These are phyloP conservation scores for Icerya purchasi DNA, from an alignment of 2,888 invertebrate genomes.

Conservation along the genomic window DNA sequence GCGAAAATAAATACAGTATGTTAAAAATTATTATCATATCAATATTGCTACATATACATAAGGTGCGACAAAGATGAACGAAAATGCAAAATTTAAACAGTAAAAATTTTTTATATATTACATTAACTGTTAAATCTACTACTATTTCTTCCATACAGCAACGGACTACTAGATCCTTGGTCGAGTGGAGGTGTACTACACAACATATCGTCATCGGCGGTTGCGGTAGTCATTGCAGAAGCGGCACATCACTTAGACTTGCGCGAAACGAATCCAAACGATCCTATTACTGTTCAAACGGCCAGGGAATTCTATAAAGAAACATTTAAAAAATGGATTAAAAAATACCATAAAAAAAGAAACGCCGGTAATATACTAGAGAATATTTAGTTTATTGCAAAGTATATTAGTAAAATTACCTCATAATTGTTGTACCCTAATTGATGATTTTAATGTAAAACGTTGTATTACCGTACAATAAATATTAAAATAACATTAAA, in stretches of 20 bases:
- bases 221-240: constrained; percentile 52
- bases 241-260: constrained; percentile 74
- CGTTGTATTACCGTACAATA: too few relatives aligned
- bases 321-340: constrained; percentile 39
- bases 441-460: too few relatives aligned
- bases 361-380: too few relatives aligned
- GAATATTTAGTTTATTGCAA: too few relatives aligned
- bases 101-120: neutral
- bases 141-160: constrained; percentile 33
- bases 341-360: constrained; percentile 16
- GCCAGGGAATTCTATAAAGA: constrained; percentile 40
- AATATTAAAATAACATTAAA: too few relatives aligned
- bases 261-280: constrained; percentile 36
- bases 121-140: neutral
- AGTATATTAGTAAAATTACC: too few relatives aligned
- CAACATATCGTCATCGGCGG: constrained; percentile 39
- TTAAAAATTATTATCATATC: too few relatives aligned
- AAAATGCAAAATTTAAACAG: neutral
- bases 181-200: constrained; percentile 58
- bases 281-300: constrained; percentile 40
- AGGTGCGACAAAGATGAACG: too few relatives aligned
- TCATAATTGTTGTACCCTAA: too few relatives aligned
- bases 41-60: neutral
- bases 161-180: constrained; percentile 74
- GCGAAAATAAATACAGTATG: too few relatives aligned